Evolutionary conservation across 2,113 vertebrate species (phyloP), one percentile per base, ranked within the genome.

Genomic region (Oxyruncus cristatus): DNA sequence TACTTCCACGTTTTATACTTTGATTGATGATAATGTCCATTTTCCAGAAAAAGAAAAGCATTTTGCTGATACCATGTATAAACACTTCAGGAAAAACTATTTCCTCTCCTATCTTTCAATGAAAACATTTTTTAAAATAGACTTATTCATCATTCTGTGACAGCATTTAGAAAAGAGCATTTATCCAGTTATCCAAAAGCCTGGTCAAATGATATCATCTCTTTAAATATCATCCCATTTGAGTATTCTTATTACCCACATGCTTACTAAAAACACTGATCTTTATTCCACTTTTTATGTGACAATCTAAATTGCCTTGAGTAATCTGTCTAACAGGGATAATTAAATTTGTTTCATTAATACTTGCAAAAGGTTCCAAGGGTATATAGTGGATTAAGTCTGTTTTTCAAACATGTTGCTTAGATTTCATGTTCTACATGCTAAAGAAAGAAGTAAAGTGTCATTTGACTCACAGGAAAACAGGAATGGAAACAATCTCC

Each of bases 181-280:
- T 97, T 93, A 72, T 84, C 89, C 81, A 95, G 56, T 91, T 81
- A 90, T 77, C 86, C 42, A 93, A 89, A 96, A 96, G 55, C 58
- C 61, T 82, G 21, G 79, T 90, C 75, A 92, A 92, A 91, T 80
- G 18, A 2, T 62, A 88, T 59, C 8, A 85, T 81, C 44, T 66
- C 46, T 59, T 35, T 84, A 23, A 94, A 84, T 74, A 96, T 86
- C 50, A 80, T 86, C 67, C 59, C 42, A 95, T 80, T 93, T 66
- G 88, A 96, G 92, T 92, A 96, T n/a, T 70, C 87, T 70, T 91
- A 97, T 84, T 96, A 89, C 35, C 67, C 74, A 85, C 62, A 88
- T 3, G 8, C 53, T 91, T 86, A 76, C 81, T 66, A 68, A 94
- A 94, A 59, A 3, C 52, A 92, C 49, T 70, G 73, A 80, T 93